Base-by-base conservation (phyloP, 2,888 invertebrate genomes). In the Pristionchus exspectatus region DNA sequence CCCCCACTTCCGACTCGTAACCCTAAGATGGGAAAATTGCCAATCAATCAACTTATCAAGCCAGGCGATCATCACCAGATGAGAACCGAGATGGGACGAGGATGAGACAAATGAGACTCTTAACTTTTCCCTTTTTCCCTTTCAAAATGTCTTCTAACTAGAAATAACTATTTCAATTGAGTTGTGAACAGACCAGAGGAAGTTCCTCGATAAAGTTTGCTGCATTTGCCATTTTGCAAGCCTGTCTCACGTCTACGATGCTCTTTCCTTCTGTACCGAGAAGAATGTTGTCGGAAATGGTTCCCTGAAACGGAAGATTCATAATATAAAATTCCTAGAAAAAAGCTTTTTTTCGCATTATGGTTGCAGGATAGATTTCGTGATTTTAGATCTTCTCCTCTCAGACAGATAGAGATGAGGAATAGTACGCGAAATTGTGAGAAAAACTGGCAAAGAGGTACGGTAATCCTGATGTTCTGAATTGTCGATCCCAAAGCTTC, bases 1-100 rank as follows among this genome's bases (percentile, higher is more conserved):
- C 90, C 24, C 90, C 90, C 33, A 90, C 88, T 74, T 90, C 88
- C 10, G 90, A 91, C 21, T 90, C 89, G 59, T 90, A 90, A 21
- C 90, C 90, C 90, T 90, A 54, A 7, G 9, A 50, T 10, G 4
- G 44, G 10, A 12, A 50, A 50, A 50, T 50, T n/a, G n/a, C n/a
- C n/a, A n/a, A n/a, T n/a, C n/a, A n/a, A n/a, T n/a, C n/a, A n/a
- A n/a, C n/a, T n/a, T n/a, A n/a, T n/a, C n/a, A n/a, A n/a, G n/a
- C n/a, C n/a, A n/a, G n/a, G n/a, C n/a, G n/a, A n/a, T n/a, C n/a
- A n/a, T n/a, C n/a, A n/a, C n/a, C n/a, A n/a, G n/a, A n/a, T n/a
- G n/a, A n/a, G n/a, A n/a, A n/a, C n/a, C n/a, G n/a, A n/a, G n/a
- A n/a, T n/a, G n/a, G n/a, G n/a, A n/a, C 14, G 54, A 10, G 9